phyloP scores from a whole-genome alignment of 2,797 vertebrate genomes.

The Cirrhinus molitorella region DNA sequence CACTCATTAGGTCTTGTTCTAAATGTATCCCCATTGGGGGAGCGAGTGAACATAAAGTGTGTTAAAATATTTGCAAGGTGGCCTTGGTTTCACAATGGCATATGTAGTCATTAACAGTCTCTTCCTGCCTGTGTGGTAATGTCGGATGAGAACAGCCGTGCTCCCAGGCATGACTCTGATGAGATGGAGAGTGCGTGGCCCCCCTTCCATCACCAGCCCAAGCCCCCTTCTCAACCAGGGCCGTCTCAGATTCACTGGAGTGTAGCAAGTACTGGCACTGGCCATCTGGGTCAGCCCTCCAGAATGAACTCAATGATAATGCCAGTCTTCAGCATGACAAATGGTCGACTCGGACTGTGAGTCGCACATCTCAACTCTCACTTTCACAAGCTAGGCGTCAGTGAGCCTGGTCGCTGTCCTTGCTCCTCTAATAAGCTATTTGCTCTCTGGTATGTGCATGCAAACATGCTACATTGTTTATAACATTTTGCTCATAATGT shows the following conservation, averaged over 20 bases:
- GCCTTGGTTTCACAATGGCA: slow-evolving; percentile 5
- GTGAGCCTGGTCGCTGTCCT: slow-evolving; percentile 24
- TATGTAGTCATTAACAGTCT: slow-evolving; percentile 37
- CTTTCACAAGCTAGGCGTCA: slow-evolving; percentile 31
- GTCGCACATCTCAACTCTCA: slow-evolving; percentile 12
- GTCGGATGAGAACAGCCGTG: slow-evolving; percentile 35
- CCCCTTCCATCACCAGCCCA: slow-evolving; percentile 55
- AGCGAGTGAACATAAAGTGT: background rate
- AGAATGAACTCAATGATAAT: slow-evolving; percentile 55
- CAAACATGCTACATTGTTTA: background rate
- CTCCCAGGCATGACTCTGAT: slow-evolving; percentile 50
- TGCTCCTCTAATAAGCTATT: slow-evolving; percentile 25
- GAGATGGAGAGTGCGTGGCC: slow-evolving; percentile 47
- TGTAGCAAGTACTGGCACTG: slow-evolving; percentile 60
- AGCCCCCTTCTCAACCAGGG: slow-evolving; percentile 52
- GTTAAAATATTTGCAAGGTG: slow-evolving; percentile 22
- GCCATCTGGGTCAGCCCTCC: slow-evolving; percentile 62
- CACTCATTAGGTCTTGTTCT: slow-evolving; percentile 29
- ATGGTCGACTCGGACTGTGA: slow-evolving; percentile 40
- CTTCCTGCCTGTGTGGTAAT: slow-evolving; percentile 28
- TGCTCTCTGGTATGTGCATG: background rate
- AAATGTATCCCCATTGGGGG: background rate
- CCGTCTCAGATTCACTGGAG: slow-evolving; percentile 53
- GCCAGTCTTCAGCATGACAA: slow-evolving; percentile 56
- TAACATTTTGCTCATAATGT: background rate